Conservation (phyloP, 2,797 vertebrate genomes). For the Pempheris klunzingeri region DNA sequence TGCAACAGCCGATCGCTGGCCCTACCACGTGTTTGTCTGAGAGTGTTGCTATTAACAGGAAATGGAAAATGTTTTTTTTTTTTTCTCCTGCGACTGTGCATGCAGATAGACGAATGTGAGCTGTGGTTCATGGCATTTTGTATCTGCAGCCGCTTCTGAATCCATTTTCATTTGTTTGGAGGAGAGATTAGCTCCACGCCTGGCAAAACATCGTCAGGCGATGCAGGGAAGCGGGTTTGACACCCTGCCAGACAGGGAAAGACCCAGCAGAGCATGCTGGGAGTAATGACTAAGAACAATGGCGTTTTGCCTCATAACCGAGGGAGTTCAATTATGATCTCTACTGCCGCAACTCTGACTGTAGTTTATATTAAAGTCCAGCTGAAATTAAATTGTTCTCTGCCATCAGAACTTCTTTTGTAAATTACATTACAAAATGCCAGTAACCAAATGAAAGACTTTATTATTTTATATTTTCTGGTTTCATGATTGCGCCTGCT, state of each 20-base stretch:
- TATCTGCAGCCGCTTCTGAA: conserved; percentile 45
- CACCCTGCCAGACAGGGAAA: conserved; percentile 55
- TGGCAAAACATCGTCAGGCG: conserved; percentile 48
- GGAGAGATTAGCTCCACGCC: conserved; percentile 55
- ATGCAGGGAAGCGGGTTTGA: conserved; percentile 50
- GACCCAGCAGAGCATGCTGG: conserved; percentile 62
- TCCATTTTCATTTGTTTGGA: conserved; percentile 69
- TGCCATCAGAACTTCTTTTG: background rate
- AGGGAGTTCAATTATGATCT: conserved; percentile 57
- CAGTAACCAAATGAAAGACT: conserved; percentile 11
- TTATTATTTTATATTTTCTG: conserved; percentile 1
- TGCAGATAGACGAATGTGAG: conserved; percentile 42
- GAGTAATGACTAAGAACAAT: conserved; percentile 63
- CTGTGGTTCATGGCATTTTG: conserved; percentile 41
- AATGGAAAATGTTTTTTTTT: conserved; percentile 41
- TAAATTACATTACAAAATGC: conserved; percentile 16
- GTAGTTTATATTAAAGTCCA: conserved; percentile 38
- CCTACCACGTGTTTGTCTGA: conserved; percentile 24
- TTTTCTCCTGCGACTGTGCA: conserved; percentile 15
- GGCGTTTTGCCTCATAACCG: conserved; percentile 38
- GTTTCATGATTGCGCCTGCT: background rate
- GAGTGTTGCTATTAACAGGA: conserved; percentile 52
- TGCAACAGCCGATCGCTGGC: conserved; percentile 33
- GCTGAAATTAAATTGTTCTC: conserved; percentile 14
- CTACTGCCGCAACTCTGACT: conserved; percentile 24